Conservation (phyloP, 53 echinoderm and acorn worm species). For the Henricia sp. region DNA sequence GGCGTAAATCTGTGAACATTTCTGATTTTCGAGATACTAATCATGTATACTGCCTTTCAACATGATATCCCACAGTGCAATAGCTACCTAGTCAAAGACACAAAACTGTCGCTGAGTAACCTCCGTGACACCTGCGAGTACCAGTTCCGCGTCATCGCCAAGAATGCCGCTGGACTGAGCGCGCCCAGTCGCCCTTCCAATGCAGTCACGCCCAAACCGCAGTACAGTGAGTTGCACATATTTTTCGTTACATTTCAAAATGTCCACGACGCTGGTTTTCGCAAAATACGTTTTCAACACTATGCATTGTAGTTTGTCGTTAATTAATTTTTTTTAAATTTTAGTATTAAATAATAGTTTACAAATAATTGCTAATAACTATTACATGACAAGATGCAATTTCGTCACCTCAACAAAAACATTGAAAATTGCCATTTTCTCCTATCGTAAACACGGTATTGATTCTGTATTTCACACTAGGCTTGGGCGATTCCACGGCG, state of each 20-base stretch:
- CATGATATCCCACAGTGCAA: constrained; percentile 71
- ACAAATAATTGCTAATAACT: too few relatives aligned
- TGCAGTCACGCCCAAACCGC: constrained; percentile 76
- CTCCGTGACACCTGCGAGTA: constrained; percentile 79
- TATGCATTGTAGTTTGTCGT: neutral
- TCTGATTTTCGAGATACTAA: too few relatives aligned
- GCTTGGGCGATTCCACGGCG: too few relatives aligned
- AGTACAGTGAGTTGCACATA: constrained; percentile 77
- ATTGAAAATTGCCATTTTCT: too few relatives aligned
- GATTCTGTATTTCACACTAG: too few relatives aligned
- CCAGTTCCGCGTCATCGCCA: constrained; percentile 93
- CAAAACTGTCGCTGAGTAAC: constrained; percentile 80
- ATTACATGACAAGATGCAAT: too few relatives aligned
- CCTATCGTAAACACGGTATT: too few relatives aligned
- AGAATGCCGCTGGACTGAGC: constrained; percentile 93
- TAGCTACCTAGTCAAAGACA: constrained; percentile 87
- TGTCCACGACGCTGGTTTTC: neutral
- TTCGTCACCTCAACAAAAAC: too few relatives aligned
- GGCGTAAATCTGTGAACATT: too few relatives aligned
- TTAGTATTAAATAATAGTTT: neutral
- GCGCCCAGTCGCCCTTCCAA: constrained; percentile 82
- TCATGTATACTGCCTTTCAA: too few relatives aligned
- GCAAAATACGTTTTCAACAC: neutral
- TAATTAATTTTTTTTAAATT: neutral
- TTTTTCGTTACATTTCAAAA: neutral